A percentile compares a stretch with the other conserved stretches of the same genome.
Conservation (phyloP, 2,113 vertebrate genomes). For the Synchiropus splendidus region DNA sequence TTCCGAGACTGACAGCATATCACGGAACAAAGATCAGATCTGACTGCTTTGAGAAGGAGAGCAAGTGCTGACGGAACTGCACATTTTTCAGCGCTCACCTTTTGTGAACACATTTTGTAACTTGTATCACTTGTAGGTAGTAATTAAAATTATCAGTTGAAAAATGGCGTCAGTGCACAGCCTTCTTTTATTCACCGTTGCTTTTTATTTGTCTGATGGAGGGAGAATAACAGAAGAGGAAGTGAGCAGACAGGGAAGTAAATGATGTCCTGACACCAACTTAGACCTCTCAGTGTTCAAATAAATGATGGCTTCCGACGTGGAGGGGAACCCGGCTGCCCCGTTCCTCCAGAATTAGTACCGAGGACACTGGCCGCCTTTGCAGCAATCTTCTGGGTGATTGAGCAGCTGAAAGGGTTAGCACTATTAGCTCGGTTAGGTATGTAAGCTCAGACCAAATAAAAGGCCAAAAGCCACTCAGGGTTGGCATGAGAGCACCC, state of each 20-base stretch:
- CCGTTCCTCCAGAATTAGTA: slow-evolving; percentile 30
- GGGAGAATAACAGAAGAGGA: slow-evolving; percentile 35
- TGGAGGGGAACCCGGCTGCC: slow-evolving; percentile 33
- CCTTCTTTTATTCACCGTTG: too few species aligned
- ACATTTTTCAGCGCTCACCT: too few species aligned
- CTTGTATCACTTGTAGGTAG: too few species aligned
- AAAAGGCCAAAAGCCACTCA: slow-evolving; percentile 30
- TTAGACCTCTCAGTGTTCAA: slow-evolving; percentile 46
- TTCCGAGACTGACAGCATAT: slow-evolving; percentile 63
- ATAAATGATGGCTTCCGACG: slow-evolving; percentile 59
- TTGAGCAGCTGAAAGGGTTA: slow-evolving; percentile 58
- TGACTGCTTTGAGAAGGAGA: slow-evolving; percentile 11
- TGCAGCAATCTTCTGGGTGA: slow-evolving; percentile 62
- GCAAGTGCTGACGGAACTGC: too few species aligned
- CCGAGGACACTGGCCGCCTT: slow-evolving; percentile 29
- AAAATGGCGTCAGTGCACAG: too few species aligned
- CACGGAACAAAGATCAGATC: slow-evolving; percentile 56
- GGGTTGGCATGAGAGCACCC: slow-evolving; percentile 31
- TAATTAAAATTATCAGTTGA: too few species aligned
- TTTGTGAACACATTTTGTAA: too few species aligned
- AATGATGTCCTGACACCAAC: slow-evolving; percentile 28
- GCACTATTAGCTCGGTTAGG: slow-evolving; percentile 47
- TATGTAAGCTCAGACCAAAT: slow-evolving; percentile 27
- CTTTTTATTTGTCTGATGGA: slow-evolving; percentile 17
- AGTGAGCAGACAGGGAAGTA: slow-evolving; percentile 23